A percentile compares a stretch with the other conserved stretches of the same genome.
Conservation (phyloP, 1,140 invertebrate genomes). For the Apis mellifera region DNA sequence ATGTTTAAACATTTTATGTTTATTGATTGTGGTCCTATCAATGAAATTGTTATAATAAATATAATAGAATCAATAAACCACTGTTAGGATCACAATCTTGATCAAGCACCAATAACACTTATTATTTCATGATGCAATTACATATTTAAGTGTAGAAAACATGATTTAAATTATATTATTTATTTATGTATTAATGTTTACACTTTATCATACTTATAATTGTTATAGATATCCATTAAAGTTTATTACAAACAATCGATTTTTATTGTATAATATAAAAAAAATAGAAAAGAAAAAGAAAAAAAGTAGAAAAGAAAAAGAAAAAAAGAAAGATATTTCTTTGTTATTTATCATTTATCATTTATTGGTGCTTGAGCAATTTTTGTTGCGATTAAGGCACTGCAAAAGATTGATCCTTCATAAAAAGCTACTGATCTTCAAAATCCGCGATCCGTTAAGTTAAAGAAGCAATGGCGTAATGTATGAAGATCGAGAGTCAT, state of each 20-base stretch:
- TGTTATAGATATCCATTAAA: background rate
- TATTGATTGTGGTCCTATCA: conserved; percentile 53
- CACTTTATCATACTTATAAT: conserved; percentile 13
- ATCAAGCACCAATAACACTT: conserved; percentile 65
- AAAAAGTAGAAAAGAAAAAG: conserved; percentile 14
- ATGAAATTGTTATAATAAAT: conserved; percentile 64
- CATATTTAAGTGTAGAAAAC: conserved; percentile 35
- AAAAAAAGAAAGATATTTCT: conserved; percentile 8
- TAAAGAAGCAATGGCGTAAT: conserved; percentile 49
- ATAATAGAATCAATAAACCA: conserved; percentile 51
- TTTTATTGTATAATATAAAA: background rate
- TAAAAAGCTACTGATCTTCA: conserved; percentile 47
- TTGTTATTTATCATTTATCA: conserved; percentile 14
- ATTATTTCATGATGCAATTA: conserved; percentile 7
- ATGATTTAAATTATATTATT: conserved; percentile 20
- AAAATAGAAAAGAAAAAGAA: background rate
- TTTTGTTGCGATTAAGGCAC: conserved; percentile 60
- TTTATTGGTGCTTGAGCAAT: conserved; percentile 62
- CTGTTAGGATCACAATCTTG: conserved; percentile 64
- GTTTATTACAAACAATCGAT: background rate
- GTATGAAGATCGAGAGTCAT: conserved; percentile 42
- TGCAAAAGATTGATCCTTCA: conserved; percentile 55
- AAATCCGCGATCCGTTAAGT: conserved; percentile 30
- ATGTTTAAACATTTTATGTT: conserved; percentile 42
- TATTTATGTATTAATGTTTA: conserved; percentile 2